Evolutionary conservation across 1,140 invertebrate species (phyloP), one percentile per base, ranked within the genome.

Genomic region (Amphibalanus amphitrite): DNA sequence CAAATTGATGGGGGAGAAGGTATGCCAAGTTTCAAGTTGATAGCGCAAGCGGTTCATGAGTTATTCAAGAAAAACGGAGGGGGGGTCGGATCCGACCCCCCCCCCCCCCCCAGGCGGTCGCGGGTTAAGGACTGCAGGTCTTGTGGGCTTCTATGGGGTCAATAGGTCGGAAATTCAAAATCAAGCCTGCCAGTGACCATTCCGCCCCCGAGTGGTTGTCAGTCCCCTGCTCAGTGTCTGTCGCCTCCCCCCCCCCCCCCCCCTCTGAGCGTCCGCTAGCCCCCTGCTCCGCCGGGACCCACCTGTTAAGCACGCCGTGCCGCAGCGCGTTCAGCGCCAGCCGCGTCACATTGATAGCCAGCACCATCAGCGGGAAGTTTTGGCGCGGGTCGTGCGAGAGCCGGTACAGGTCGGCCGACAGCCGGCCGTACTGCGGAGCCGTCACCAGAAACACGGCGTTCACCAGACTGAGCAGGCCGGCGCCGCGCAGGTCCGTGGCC

Each of bases 281-380:
- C 71, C 69, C 70, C 13, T 28, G 0, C 15, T 47, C 33, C 59
- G 15, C 59, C 26, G 25, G 38, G 67, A 72, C 77, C 77, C 76
- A 84, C 83, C 79, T 83, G 75, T 85, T 85, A 15, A 85, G 76
- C 38, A 79, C 72, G 29, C 82, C 83, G 76, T 84, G 82, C 71
- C 83, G 74, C 8, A 85, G 76, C 29, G 81, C 76, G 75, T 85
- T 82, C 23, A 85, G 75, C 59, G 79, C 79, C 30, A 85, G 85
- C 71, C 82, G 79, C n/a, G 84, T 83, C 25, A 85, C 79, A 76
- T 86, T 85, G 68, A 85, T 80, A 69, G 83, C 81, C 77, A 85
- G 83, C 10, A 85, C 79, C 77, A 82, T 82, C 70, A 86, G 82
- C 6, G 85, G 85, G 78, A 85, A 86, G 74, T 85, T 82, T 79